Evolutionary conservation across 2,797 vertebrate species (phyloP).

Genomic region (Sebastolobus alascanus): DNA sequence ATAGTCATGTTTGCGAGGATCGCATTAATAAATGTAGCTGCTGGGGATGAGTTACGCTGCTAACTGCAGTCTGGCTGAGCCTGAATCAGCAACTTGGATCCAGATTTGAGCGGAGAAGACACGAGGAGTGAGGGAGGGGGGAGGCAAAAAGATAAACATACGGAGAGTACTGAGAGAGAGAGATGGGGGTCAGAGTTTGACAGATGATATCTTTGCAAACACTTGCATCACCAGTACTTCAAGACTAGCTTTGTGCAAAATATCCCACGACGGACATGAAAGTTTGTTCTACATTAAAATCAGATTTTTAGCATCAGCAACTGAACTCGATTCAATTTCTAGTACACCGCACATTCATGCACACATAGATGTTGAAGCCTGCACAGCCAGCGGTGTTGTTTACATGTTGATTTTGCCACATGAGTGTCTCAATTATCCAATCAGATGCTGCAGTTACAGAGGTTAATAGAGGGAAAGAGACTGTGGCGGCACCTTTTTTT

Average conservation of each 20-base stretch:
- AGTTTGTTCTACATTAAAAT: not conserved
- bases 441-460: constrained; percentile 19
- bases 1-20: constrained; percentile 56
- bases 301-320: not conserved
- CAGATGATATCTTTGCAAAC: constrained; percentile 61
- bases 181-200: constrained; percentile 6
- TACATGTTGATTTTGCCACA: constrained; percentile 21
- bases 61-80: constrained; percentile 43
- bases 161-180: not conserved
- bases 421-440: constrained; percentile 41
- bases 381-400: constrained; percentile 4
- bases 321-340: not conserved
- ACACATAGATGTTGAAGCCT: not conserved
- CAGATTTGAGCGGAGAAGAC: constrained; percentile 24
- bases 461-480: constrained; percentile 40
- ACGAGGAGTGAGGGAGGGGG: not conserved
- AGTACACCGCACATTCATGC: not conserved
- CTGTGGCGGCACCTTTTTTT: not conserved
- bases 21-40: constrained; percentile 65
- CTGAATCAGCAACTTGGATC: constrained; percentile 42
- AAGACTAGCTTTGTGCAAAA: not conserved
- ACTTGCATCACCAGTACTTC: constrained; percentile 34
- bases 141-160: not conserved
- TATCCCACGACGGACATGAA: constrained; percentile 18
- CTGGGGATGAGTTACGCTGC: constrained; percentile 48